Evolutionary conservation across 1,140 invertebrate species (phyloP), one percentile per base, ranked within the genome.

Genomic region (Marisa cornuarietis): DNA sequence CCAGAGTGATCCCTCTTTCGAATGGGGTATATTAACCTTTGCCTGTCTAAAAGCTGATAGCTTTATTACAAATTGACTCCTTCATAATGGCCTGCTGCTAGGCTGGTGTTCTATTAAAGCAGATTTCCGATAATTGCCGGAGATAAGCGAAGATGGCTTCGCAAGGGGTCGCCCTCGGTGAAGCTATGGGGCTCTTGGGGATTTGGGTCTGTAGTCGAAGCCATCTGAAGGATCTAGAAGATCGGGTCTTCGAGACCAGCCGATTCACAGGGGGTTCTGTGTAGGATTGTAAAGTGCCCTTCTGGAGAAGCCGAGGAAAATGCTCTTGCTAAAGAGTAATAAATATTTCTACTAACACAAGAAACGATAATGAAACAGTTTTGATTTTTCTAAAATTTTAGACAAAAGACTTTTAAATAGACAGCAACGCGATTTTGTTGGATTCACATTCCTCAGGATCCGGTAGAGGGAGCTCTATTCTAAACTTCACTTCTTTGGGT

Each of bases 11-110:
- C 76, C 76, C 51, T 14, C 24, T 42, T 69, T 63, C 16, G 26
- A 77, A 26, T 63, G 68, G 42, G 68, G 76, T 5, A 22, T 68
- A 69, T 77, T 77, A 77, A 77, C 63, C 76, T 31, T 20, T 76
- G 42, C 76, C 9, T 11, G 73, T 24, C 65, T 22, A 63, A 26
- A 51, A 68, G 68, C 63, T 77, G 76, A 77, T 77, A 77, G 76
- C 76, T 77, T 77, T 77, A 77, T 77, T 77, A 77, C 76, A 77
- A 77, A 77, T 77, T 77, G 76, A 77, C 76, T 77, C 31, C 76
- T 24, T 20, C 65, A 69, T 77, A 77, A 77, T 77, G 76, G 76
- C 63, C 63, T 14, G 61, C 65, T 68, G 63, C 63, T 77, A 63
- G 65, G 54, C 51, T 66, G 52, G 61, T 68, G 49, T 77, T 63